Base-by-base conservation (phyloP, 2,113 vertebrate genomes). In the Quiscalus mexicanus region DNA sequence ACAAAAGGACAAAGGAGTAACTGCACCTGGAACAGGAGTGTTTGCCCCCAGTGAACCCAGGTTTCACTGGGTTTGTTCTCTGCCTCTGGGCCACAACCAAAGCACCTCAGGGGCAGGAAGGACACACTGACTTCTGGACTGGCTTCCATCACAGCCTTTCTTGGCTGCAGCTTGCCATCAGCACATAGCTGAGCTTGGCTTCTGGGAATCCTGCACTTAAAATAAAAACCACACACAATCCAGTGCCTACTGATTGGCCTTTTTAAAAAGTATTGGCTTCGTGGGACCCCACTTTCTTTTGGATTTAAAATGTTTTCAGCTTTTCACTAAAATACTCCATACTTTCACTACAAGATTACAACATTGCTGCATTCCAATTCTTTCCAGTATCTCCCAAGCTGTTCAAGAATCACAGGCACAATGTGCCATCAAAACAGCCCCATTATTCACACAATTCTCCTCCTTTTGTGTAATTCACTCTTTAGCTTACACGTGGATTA, bases 401-500 rank as follows among this genome's bases (percentile, higher is more conserved):
- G 70, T 14, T 81, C 12, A 45, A 59, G 42, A 68, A 63, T 31
- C 15, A 12, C 58, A 56, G 52, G 9, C 13, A 76, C 45, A 42
- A 64, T 20, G 10, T 39, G 22, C 31, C 28, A 52, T 23, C 65
- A 22, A 62, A 83, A 50, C 9, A 88, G 41, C n/a, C 25, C 15
- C 4, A 10, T n/a, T 27, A 28, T 5, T 47, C 37, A 42, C 42
- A 55, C 5, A 3, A 7, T 49, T 41, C 41, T 64, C 62, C 39
- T 73, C n/a, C 58, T 69, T 52, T 89, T 35, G 97, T 98, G 93
- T 25, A 84, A 96, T 87, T 55, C 79, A 89, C 53, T 94, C 97
- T 41, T 89, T 98, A 90, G 97, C 90, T 49, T 98, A 98, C 93
- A 98, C 98, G 99, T 97, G 96, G 98, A 98, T 94, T 98, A 98